Evolutionary conservation across 2,113 vertebrate species (phyloP), one percentile per base, ranked within the genome.

Genomic region (Ceratotherium simum): DNA sequence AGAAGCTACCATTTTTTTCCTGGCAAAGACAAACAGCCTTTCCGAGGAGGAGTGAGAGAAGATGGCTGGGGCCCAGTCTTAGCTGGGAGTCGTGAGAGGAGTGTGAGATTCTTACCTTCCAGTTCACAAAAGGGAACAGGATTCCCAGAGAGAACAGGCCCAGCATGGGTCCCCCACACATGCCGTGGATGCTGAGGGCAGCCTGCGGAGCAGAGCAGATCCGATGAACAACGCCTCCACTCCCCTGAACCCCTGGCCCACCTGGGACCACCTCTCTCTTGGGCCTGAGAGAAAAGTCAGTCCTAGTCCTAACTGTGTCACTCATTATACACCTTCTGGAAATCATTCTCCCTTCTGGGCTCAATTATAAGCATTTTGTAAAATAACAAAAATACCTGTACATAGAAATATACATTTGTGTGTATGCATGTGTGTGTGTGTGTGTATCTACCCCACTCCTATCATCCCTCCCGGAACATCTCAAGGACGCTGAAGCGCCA

Each of bases 121-220:
- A 99, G 95, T 99, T 99, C 82, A 98, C 98, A 78, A 99, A 99
- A 76, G 99, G 99, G 95, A 99, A 99, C 73, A 99, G 1, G 67
- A 99, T 99, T 83, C 99, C 99, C 60, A 99, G 88, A 14, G 98
- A 98, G 96, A 99, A 99, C 60, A 99, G 96, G 4, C 99, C 99
- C 75, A 99, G 97, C 99, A 99, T 99, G 0, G 99, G 99, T 1
- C 99, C 99, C 2, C 99, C 99, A 5, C 99, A 99, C 99, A 99
- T 99, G 27, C 99, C 99, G 0, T 99, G 99, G 87, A 99, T 99
- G 90, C 99, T 99, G 64, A 99, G 99, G 4, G 99, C 98, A 81
- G 99, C 99, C 99, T 99, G 97, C 62, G 56, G 83, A 56, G 67
- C 23, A 97, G 96, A 96, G 25, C 8, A 65, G 11, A 65, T 29